Base-by-base conservation (phyloP, 2,113 vertebrate genomes). In the Dermatemys mawii region DNA sequence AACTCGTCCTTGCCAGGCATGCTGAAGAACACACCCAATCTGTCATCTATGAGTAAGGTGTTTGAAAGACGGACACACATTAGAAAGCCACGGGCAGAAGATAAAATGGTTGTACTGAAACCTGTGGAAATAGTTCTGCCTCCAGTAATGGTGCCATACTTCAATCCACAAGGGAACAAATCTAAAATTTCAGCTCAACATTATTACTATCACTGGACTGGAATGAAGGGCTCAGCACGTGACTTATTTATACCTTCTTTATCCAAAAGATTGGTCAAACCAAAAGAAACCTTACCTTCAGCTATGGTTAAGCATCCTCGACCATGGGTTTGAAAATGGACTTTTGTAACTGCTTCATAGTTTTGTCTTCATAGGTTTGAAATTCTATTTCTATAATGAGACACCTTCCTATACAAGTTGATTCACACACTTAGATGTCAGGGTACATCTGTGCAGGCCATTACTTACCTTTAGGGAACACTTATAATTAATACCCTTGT, bases 61-160 rank as follows among this genome's bases (percentile, higher is more conserved):
- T 3, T 0, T 0, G 84, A 90, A 2, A 87, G 81, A 46, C 95
- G 55, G 2, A 35, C 35, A 1, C 49, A 17, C 4, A 51, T 92
- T 2, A 17, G 63, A 4, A 97, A 96, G 92, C 55, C 88, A 17
- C 80, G 29, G 0, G 81, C 79, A 2, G 97, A 98, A 82, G 89
- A 83, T 1, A 96, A 38, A 35, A 84, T 93, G 93, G 19, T 97
- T 35, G 92, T 97, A 3, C 21, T 98, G 92, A 99, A 98, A 89
- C 98, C 98, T 0, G 63, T 96, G 5, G 96, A 98, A 50, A 97
- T 99, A 1, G 78, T 97, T 41, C 91, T 99, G 67, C 98, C 99
- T 84, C 96, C 98, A 0, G 92, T 97, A 44, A 63, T 96, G 78
- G 81, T 98, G 73, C 98, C 98, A 0, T 93, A 93, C 8, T 29